Conservation (phyloP, 2,888 invertebrate genomes). For the Bugulina stolonifera region DNA sequence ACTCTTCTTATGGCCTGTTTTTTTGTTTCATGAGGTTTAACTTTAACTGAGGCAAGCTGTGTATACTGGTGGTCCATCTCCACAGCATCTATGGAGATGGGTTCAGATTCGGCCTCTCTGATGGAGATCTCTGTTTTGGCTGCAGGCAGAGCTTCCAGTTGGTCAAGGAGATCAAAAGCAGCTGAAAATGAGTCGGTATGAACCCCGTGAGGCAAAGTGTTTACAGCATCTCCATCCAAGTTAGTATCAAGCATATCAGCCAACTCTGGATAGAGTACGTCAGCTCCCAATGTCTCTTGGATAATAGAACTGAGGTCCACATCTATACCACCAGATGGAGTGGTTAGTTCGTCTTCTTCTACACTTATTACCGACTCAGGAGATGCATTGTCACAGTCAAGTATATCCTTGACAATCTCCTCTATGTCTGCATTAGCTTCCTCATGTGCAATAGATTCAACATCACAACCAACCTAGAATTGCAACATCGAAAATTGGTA, state of each 20-base stretch:
- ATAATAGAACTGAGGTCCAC: conserved; percentile 12
- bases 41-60: conserved; percentile 5
- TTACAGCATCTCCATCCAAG: neutral
- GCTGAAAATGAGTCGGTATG: too few relatives aligned
- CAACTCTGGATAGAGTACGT: neutral
- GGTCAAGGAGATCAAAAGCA: neutral
- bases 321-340: neutral
- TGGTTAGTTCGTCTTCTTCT: neutral
- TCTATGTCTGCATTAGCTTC: neutral
- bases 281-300: neutral
- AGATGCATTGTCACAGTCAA: neutral
- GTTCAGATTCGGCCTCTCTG: neutral
- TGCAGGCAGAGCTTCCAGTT: neutral
- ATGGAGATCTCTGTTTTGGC: neutral
- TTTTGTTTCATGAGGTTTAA: conserved; percentile 18
- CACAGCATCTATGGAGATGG: neutral
- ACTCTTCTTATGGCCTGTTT: conserved; percentile 10
- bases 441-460: too few relatives aligned
- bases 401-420: neutral
- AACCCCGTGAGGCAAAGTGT: neutral
- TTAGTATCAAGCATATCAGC: neutral
- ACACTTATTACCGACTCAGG: neutral
- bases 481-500: too few relatives aligned
- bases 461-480: neutral
- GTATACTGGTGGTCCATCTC: conserved; percentile 17